phyloP scores from a whole-genome alignment of 2,113 vertebrate species.

The Oncorhynchus masou region DNA sequence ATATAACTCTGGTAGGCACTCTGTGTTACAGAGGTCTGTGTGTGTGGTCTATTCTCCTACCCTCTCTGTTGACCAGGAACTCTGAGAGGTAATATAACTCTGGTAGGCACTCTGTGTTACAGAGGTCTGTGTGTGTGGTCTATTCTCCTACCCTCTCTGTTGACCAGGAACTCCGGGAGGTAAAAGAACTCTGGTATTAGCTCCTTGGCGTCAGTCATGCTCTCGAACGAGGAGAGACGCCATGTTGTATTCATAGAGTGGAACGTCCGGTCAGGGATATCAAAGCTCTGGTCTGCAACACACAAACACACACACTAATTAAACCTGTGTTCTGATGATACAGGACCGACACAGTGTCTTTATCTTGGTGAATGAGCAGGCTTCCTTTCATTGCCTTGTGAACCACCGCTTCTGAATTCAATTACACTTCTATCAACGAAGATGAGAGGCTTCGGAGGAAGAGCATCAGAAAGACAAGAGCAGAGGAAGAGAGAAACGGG shows the following conservation, averaged over 20 bases:
- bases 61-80: too few relatives aligned
- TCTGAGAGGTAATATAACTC: too few relatives aligned
- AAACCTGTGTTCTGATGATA: too few relatives aligned
- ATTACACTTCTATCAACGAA: conserved; percentile 49
- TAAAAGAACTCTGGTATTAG: conserved; percentile 98
- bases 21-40: too few relatives aligned
- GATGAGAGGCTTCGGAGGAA: conserved; percentile 8
- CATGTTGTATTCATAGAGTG: conserved; percentile 98
- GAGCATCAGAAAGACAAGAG: background rate
- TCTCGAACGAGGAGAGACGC: conserved; percentile 96
- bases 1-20: too few relatives aligned
- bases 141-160: too few relatives aligned
- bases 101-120: too few relatives aligned
- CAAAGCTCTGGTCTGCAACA: conserved; percentile 96
- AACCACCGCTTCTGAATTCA: conserved; percentile 46
- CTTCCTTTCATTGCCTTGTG: conserved; percentile 62
- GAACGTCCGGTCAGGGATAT: conserved; percentile 98
- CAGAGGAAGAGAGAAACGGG: background rate
- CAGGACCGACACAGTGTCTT: background rate
- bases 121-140: too few relatives aligned
- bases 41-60: too few relatives aligned
- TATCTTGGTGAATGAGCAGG: conserved; percentile 53
- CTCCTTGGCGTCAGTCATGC: conserved; percentile 98
- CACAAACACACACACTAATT: conserved; percentile 47
- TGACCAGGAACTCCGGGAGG: conserved; percentile 84